Percentiles rank a stretch among this genome's conserved stretches.
These are phyloP conservation scores for Cheirogaleus major DNA, from an alignment of 2,797 vertebrate genomes.

Conservation along the genomic window DNA sequence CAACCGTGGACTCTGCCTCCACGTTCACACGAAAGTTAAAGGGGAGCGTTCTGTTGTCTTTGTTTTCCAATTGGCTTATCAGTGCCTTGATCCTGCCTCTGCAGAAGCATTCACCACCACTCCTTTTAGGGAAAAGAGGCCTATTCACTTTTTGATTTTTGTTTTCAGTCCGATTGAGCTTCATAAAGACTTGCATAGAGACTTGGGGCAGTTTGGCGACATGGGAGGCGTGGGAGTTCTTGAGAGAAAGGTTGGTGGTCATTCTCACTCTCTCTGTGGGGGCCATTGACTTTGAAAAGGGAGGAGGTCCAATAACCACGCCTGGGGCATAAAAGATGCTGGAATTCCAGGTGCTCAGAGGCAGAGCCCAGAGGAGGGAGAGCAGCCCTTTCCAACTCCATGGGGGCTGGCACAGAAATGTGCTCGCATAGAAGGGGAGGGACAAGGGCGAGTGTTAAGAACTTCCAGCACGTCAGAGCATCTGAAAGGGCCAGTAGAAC, in stretches of 20 bases:
- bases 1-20: accelerated
- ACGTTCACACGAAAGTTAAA: accelerated
- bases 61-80: not conserved
- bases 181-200: not conserved
- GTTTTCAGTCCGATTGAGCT: not conserved
- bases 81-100: not conserved
- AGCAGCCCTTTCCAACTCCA: not conserved
- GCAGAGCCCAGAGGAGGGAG: not conserved
- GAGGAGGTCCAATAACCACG: no score
- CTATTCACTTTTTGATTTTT: not conserved
- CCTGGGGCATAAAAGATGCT: not conserved
- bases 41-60: not conserved
- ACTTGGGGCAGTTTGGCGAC: not conserved
- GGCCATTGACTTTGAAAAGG: not conserved
- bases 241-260: accelerated
- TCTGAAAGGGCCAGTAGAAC: no score
- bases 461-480: accelerated
- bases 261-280: not conserved
- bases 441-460: not conserved
- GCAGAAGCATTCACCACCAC: not conserved
- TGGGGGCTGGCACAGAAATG: not conserved
- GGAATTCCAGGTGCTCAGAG: not conserved
- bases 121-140: not conserved
- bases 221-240: not conserved
- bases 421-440: accelerated